Conservation (phyloP, 2,113 vertebrate genomes). For the Cottus gobio region DNA sequence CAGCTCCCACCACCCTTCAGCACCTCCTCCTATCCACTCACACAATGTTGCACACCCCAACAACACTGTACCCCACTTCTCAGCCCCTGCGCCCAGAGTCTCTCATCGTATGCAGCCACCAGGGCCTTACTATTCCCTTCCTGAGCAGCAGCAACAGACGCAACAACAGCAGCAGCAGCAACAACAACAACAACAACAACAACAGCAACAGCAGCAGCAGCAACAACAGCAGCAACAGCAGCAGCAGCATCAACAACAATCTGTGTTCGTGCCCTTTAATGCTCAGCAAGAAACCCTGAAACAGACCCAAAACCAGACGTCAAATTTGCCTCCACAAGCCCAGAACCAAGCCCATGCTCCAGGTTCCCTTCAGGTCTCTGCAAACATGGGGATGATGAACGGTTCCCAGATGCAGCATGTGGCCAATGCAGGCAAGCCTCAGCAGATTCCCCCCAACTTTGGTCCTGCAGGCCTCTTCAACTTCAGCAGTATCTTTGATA, state of each 20-base stretch:
- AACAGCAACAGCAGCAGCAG: constrained; percentile 83
- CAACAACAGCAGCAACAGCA: constrained; percentile 13
- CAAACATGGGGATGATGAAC: constrained; percentile 93
- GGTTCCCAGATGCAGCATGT: constrained; percentile 95
- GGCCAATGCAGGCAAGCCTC: constrained; percentile 88
- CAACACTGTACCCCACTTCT: constrained; percentile 94
- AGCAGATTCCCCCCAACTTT: constrained; percentile 90
- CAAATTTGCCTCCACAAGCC: constrained; percentile 81
- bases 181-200: constrained; percentile 65
- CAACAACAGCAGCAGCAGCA: constrained; percentile 72
- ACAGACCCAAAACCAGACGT: constrained; percentile 79
- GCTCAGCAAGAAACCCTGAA: constrained; percentile 80
- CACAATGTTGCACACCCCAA: constrained; percentile 81
- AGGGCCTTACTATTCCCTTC: constrained; percentile 92
- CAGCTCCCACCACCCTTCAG: constrained; percentile 83
- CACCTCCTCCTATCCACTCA: constrained; percentile 82
- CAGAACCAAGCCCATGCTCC: constrained; percentile 84
- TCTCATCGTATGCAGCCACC: constrained; percentile 92
- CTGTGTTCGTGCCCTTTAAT: constrained; percentile 91
- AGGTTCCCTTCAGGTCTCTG: constrained; percentile 88
- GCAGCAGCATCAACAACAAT: constrained; percentile 85
- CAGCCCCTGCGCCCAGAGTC: constrained; percentile 88
- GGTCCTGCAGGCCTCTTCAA: constrained; percentile 94
- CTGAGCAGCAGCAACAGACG: constrained; percentile 73
- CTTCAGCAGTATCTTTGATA: constrained; percentile 98